Percentiles rank a stretch among this genome's conserved stretches.
Conservation (phyloP, 2,113 vertebrate genomes). For the Acrocephalus kingi region DNA sequence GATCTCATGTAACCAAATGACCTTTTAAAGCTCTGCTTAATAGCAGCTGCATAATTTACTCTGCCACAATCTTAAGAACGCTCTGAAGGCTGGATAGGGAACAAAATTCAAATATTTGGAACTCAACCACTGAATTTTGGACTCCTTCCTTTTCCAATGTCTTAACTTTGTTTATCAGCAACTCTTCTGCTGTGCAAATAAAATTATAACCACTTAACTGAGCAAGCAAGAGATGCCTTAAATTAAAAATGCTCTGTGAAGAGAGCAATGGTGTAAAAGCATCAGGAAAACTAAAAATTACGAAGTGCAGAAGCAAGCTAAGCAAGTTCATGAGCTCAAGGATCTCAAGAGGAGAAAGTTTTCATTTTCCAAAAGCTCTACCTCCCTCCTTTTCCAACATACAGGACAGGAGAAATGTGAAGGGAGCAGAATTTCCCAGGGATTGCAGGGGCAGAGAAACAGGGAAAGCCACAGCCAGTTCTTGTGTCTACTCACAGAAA, state of each 20-base stretch:
- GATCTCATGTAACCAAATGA: background rate
- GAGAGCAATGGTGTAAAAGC: background rate
- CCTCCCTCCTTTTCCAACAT: background rate
- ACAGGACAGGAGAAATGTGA: background rate
- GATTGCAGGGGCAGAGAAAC: background rate
- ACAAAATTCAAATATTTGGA: conserved; percentile 39
- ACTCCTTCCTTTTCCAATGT: conserved; percentile 1
- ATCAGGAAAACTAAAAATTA: background rate
- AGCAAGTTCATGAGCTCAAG: background rate
- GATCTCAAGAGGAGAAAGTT: background rate
- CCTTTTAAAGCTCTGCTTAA: background rate
- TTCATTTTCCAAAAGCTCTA: background rate
- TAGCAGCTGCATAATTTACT: conserved; percentile 17
- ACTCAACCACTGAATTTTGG: conserved; percentile 11
- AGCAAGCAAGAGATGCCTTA: background rate
- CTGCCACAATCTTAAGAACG: background rate
- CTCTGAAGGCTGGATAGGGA: conserved; percentile 8
- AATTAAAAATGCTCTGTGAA: background rate
- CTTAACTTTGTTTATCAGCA: conserved; percentile 49
- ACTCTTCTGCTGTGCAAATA: conserved; percentile 12
- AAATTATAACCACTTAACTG: background rate
- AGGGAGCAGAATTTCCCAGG: background rate
- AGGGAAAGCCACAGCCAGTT: background rate
- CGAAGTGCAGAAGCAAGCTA: background rate
- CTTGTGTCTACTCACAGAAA: background rate